phyloP scores from a whole-genome alignment of 2,113 vertebrate species.

The Scatophagus argus region DNA sequence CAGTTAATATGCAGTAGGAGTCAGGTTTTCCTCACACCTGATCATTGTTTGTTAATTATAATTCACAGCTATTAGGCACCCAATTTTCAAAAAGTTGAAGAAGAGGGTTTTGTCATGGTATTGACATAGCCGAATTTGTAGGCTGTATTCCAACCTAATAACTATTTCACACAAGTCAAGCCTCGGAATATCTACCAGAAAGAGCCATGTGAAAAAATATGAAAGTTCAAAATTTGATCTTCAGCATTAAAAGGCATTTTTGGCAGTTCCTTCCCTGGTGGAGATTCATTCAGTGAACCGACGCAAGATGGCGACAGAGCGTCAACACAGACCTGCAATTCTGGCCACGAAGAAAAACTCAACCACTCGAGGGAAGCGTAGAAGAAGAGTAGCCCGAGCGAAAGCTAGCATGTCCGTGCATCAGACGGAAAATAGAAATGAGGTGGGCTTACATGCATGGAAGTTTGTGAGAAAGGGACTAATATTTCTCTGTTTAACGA shows the following conservation, averaged over 20 bases:
- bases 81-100: neutral
- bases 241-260: neutral
- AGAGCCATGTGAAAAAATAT: neutral
- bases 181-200: neutral
- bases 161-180: neutral
- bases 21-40: neutral
- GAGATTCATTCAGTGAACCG: neutral
- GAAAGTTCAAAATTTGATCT: neutral
- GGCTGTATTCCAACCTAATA: neutral
- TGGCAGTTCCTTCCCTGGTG: neutral
- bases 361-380: neutral
- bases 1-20: neutral
- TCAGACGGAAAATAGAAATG: no score
- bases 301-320: constrained; percentile 26
- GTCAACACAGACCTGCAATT: neutral
- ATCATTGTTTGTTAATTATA: neutral
- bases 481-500: neutral
- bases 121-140: neutral
- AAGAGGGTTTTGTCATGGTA: no score
- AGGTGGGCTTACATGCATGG: no score
- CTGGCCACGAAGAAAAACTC: constrained; percentile 47
- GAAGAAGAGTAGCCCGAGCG: neutral
- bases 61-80: neutral
- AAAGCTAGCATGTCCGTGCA: neutral
- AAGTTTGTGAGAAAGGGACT: fast-evolving